Evolutionary conservation across 2,888 invertebrate species (phyloP).

Genomic region (Oegoconia quadripuncta): DNA sequence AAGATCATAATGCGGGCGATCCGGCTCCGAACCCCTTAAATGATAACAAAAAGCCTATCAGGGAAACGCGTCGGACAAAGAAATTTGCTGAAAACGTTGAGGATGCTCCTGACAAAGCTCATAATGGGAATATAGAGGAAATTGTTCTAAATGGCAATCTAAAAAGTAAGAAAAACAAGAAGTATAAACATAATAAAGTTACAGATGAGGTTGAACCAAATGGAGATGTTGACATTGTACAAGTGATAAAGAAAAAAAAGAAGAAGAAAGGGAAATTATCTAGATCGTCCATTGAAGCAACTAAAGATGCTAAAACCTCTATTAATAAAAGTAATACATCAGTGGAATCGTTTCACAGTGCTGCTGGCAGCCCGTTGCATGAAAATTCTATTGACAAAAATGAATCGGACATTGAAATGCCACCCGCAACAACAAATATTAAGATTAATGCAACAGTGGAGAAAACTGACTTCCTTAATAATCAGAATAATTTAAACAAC

Average conservation of each 20-base stretch:
- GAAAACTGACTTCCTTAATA: conserved; percentile 10
- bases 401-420: conserved; percentile 9
- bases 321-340: conserved; percentile 41
- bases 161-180: conserved; percentile 27
- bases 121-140: conserved; percentile 10
- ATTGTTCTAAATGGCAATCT: conserved; percentile 14
- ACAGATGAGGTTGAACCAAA: conserved; percentile 5
- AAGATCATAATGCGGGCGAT: conserved; percentile 33
- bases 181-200: conserved; percentile 34
- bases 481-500: conserved; percentile 14
- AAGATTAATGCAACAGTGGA: conserved; percentile 19
- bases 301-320: conserved; percentile 14
- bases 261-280: conserved; percentile 39
- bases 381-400: conserved; percentile 4
- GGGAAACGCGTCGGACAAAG: conserved; percentile 42
- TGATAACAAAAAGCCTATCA: conserved; percentile 22
- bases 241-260: conserved; percentile 31
- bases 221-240: conserved; percentile 16
- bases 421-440: conserved; percentile 10
- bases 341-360: conserved; percentile 60
- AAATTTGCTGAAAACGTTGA: conserved; percentile 29
- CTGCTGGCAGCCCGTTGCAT: conserved; percentile 53
- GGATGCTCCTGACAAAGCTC: conserved; percentile 11
- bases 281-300: conserved; percentile 25
- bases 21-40: neutral